Evolutionary conservation across 2,888 invertebrate genomes (phyloP).

Genomic region (Dascillus cervinus): DNA sequence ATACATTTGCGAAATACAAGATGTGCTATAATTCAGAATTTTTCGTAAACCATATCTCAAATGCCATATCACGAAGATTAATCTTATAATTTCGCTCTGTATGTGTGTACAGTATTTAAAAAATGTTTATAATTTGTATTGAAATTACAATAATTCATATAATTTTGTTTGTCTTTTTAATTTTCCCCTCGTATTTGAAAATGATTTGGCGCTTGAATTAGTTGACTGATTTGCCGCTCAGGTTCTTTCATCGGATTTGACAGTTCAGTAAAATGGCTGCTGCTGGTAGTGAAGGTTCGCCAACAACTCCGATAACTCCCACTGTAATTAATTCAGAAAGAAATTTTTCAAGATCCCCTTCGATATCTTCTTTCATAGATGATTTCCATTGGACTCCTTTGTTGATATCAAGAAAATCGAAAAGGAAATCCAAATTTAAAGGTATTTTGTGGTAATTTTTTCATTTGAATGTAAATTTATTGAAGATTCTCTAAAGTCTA

Average conservation of each 20-base stretch:
- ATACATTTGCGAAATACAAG: constrained; percentile 28
- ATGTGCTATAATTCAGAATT: constrained; percentile 38
- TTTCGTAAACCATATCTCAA: constrained; percentile 42
- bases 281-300: constrained; percentile 41
- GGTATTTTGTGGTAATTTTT: no score
- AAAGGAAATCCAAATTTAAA: constrained; percentile 18
- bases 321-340: constrained; percentile 25
- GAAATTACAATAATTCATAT: constrained; percentile 54
- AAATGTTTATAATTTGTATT: constrained; percentile 79
- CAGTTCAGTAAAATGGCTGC: no score
- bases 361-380: constrained; percentile 46
- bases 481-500: no score
- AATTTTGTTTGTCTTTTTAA: not conserved
- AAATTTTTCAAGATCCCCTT: constrained; percentile 48
- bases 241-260: no score
- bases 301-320: constrained; percentile 32
- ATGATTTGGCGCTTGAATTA: no score
- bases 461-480: no score
- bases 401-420: constrained; percentile 28
- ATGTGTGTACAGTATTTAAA: constrained; percentile 71
- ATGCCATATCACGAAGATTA: constrained; percentile 41
- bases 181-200: no score
- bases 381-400: constrained; percentile 42
- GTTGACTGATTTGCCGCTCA: no score
- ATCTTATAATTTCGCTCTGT: constrained; percentile 40